phyloP scores from a whole-genome alignment of 1,140 invertebrate genomes.

The Leptopilina boulardi region DNA sequence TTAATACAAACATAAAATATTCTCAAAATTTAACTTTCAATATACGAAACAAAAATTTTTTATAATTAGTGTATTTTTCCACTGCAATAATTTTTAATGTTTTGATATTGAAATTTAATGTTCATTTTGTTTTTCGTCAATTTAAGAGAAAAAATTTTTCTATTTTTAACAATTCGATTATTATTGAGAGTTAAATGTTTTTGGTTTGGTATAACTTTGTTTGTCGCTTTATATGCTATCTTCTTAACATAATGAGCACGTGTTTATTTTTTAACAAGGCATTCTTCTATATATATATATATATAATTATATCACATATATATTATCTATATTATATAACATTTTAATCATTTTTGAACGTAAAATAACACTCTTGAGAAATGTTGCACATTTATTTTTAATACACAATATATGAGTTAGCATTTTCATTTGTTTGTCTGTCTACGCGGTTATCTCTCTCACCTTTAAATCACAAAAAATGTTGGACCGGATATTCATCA shows the following conservation, averaged over 20 bases:
- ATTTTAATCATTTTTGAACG: background rate
- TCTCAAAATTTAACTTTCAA: too few species aligned
- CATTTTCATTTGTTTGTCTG: background rate
- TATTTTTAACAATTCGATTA: background rate
- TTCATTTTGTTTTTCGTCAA: too few species aligned
- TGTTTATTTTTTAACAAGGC: background rate
- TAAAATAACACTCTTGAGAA: background rate
- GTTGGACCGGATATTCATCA: background rate
- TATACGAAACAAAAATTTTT: too few species aligned
- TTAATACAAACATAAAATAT: background rate
- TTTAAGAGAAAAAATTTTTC: background rate
- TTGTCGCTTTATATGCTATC: background rate
- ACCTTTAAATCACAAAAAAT: background rate
- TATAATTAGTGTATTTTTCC: too few species aligned
- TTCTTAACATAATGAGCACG: background rate
- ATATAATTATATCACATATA: background rate
- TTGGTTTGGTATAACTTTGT: background rate
- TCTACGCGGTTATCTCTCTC: background rate
- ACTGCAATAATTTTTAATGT: too few species aligned
- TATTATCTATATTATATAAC: slow-evolving; percentile 19
- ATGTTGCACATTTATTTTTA: background rate
- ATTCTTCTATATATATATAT: background rate
- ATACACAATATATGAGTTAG: background rate
- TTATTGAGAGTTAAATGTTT: background rate
- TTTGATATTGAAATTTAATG: too few species aligned